Base-by-base conservation (phyloP, 2,888 invertebrate genomes). In the Hololepta plana region DNA sequence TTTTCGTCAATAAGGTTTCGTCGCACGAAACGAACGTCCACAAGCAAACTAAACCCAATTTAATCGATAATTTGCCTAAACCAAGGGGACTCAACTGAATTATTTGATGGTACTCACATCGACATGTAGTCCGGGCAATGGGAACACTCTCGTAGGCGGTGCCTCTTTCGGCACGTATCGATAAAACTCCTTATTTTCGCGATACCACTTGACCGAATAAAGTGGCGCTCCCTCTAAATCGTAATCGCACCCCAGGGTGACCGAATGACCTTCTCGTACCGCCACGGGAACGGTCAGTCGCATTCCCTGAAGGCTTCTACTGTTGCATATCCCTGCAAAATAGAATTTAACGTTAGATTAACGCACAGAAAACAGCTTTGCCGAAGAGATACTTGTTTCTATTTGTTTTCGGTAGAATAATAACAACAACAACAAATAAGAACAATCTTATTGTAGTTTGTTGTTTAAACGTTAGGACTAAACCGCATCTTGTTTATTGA, bases 171-270 rank as follows among this genome's bases (percentile, higher is more conserved):
- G 77, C 32, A 74, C 69, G 45, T 62, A 79, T 42, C 76, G 61
- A 55, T 76, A 80, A 59, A 80, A 79, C 55, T 80, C 79, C 4
- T 64, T 63, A 35, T 69, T 67, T 3, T 70, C 69, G 31, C 71
- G 61, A 53, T 76, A 77, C 79, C 79, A 80, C 49, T 75, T 67
- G 45, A 79, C 72, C 34, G 74, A 69, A 55, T 79, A 79, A 4
- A 80, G 61, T 0, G 65, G 64, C 1, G 70, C 71, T 29, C 45
- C 48, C 32, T 55, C 52, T 28, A 55, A 38, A 36, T 55, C 53
- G 41, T 53, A 54, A 38, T 53, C 51, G 35, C 54, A 54, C 31
- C 47, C 46, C 19, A 55, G 43, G 15, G 53, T 55, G 17, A 53
- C 53, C 10, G 54, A 53, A 41, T 55, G 54, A 19, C 54, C 54